Conservation (phyloP, 37 sponge, comb jelly and placozoan genomes). For the Amphimedon queenslandica region DNA sequence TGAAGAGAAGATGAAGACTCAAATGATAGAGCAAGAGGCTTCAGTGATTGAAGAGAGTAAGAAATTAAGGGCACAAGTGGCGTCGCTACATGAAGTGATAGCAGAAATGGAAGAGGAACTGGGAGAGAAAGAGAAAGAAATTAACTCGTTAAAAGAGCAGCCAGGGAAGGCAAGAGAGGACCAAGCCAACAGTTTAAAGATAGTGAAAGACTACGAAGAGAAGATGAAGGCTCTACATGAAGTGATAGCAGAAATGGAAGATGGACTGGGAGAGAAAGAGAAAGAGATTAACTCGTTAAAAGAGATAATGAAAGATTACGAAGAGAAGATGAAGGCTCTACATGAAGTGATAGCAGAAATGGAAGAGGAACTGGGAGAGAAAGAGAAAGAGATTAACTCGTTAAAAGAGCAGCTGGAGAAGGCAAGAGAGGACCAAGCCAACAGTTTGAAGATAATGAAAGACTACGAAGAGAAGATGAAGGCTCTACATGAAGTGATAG, state of each 20-base stretch:
- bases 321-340: not conserved
- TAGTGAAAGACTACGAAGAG: not conserved
- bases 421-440: not conserved
- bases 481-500: not conserved
- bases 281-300: too few relatives aligned
- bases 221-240: too few relatives aligned
- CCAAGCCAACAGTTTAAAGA: not conserved
- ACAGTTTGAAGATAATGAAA: constrained; percentile 19
- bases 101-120: not conserved
- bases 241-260: too few relatives aligned
- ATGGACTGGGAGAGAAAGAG: too few relatives aligned
- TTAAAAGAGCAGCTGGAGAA: not conserved
- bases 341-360: not conserved
- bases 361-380: not conserved
- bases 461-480: constrained; percentile 15
- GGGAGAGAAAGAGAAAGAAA: not conserved
- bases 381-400: not conserved
- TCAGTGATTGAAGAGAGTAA: too few relatives aligned
- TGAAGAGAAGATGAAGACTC: too few relatives aligned
- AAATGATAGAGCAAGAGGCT: too few relatives aligned
- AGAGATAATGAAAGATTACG: not conserved
- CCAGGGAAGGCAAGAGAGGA: not conserved
- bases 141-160: not conserved
- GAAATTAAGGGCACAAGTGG: too few relatives aligned
- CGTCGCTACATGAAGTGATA: too few relatives aligned